Evolutionary conservation across 2,113 vertebrate genomes (phyloP).

Genomic region (Cisticola juncidis): DNA sequence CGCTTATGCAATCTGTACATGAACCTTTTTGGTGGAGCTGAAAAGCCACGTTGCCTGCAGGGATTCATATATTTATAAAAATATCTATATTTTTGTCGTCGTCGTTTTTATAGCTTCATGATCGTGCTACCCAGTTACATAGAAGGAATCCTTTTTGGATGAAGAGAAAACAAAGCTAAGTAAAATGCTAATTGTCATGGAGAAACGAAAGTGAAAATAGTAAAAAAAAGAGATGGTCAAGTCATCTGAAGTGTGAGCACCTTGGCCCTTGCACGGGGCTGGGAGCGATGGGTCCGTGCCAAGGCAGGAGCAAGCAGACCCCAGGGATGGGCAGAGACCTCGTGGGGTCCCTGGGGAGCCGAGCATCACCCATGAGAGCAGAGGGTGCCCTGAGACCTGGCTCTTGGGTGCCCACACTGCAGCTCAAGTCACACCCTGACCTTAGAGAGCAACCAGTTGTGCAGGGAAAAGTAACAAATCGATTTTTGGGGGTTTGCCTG

Average conservation of each 20-base stretch:
- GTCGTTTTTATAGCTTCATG: conserved; percentile 78
- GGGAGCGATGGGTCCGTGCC: not conserved
- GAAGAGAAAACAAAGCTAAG: not conserved
- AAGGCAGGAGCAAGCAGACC: not conserved
- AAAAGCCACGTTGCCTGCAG: conserved; percentile 67
- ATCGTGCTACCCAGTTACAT: not conserved
- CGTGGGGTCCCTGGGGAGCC: not conserved
- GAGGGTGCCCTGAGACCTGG: not conserved
- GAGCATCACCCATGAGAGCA: not conserved
- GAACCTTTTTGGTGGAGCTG: conserved; percentile 69
- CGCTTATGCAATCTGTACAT: conserved; percentile 66
- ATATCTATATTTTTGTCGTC: conserved; percentile 66
- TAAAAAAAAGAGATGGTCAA: not conserved
- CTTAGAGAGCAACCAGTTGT: not conserved
- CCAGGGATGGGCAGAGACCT: not conserved
- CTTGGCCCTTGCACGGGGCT: not conserved
- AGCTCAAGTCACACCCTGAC: not conserved
- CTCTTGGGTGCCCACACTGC: not conserved
- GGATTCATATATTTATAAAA: conserved; percentile 69
- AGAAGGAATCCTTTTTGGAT: conserved; percentile 42
- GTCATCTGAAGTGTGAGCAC: not conserved
- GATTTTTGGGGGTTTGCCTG: not conserved
- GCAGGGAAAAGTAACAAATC: not conserved
- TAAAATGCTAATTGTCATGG: not conserved
- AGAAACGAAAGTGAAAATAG: not conserved